A percentile compares a stretch with the other conserved stretches of the same genome.
Conservation (phyloP, 2,113 vertebrate species). For the Castor canadensis region DNA sequence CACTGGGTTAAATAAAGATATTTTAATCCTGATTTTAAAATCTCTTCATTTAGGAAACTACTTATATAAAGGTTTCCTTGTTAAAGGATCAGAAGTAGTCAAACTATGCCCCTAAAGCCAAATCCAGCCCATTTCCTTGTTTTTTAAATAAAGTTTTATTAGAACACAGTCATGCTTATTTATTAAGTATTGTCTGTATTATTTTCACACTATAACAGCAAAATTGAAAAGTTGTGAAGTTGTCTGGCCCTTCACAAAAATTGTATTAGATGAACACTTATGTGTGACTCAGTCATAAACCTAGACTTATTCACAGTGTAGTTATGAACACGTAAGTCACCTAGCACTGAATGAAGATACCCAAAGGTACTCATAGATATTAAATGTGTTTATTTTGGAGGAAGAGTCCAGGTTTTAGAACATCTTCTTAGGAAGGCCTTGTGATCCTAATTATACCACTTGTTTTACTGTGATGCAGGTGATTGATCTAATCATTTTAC, state of each 20-base stretch:
- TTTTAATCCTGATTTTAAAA: background rate
- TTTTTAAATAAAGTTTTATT: constrained; percentile 62
- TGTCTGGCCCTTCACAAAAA: background rate
- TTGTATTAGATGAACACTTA: background rate
- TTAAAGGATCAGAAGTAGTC: background rate
- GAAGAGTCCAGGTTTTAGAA: background rate
- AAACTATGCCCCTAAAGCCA: background rate
- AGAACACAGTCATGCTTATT: background rate
- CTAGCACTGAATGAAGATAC: background rate
- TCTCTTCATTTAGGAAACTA: background rate
- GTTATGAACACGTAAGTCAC: background rate
- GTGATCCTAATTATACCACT: background rate
- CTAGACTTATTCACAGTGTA: background rate
- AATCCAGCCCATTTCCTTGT: background rate
- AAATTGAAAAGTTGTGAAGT: background rate
- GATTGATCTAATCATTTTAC: background rate
- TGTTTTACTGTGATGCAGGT: background rate
- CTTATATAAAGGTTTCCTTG: background rate
- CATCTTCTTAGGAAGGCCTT: background rate
- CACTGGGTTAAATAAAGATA: constrained; percentile 18
- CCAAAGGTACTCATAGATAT: background rate
- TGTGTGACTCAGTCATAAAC: background rate
- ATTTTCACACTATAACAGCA: background rate
- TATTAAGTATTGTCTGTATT: background rate
- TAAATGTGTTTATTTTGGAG: background rate